Conservation (phyloP, 2,888 invertebrate species). For the Creontiades dilutus region DNA sequence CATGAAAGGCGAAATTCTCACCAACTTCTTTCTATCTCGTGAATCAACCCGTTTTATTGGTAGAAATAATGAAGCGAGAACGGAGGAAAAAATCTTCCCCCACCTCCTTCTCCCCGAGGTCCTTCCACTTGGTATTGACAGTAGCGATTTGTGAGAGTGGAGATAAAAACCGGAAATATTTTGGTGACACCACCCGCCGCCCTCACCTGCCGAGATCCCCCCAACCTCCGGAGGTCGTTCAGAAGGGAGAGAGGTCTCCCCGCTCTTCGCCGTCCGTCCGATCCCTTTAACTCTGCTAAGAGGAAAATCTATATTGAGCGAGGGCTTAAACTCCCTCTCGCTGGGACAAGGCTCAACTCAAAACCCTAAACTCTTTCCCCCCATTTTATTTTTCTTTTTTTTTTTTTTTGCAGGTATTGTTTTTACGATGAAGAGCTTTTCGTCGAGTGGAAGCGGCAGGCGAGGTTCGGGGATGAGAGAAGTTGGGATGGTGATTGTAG, state of each 20-base stretch:
- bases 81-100: not conserved
- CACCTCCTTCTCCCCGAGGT: not conserved
- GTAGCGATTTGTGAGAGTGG: constrained; percentile 38
- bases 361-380: constrained; percentile 3
- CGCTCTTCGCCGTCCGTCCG: not conserved
- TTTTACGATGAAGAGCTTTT: constrained; percentile 10
- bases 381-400: not conserved
- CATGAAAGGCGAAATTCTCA: too few species aligned
- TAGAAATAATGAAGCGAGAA: not conserved
- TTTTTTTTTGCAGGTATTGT: not conserved
- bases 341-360: constrained; percentile 9
- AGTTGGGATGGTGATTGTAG: too few species aligned
- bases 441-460: not conserved
- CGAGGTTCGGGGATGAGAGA: too few species aligned
- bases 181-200: constrained; percentile 6
- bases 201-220: not conserved
- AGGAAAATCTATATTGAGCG: constrained; percentile 42
- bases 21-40: too few species aligned
- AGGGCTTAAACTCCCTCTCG: constrained; percentile 26
- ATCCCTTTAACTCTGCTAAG: not conserved
- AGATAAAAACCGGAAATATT: constrained; percentile 62
- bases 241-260: too few species aligned
- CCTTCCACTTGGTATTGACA: constrained; percentile 30
- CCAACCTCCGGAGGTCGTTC: not conserved
- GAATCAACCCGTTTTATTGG: too few species aligned